Evolutionary conservation across 1,140 invertebrate species (phyloP), one percentile per base, ranked within the genome.

Genomic region (Caligus rogercresseyi): DNA sequence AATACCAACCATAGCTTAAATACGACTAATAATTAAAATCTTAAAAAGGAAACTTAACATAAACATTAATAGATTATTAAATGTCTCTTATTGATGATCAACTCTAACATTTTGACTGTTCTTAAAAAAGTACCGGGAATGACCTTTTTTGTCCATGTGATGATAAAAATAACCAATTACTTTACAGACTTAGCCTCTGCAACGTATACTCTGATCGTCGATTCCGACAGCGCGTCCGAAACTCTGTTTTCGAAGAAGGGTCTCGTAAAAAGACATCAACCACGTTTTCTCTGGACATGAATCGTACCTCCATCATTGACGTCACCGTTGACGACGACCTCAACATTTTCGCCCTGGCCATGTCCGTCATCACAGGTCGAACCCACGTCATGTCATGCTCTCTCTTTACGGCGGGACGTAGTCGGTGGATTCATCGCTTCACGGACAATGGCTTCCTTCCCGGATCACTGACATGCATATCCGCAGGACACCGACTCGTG

Each of bases 381-480:
- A 20, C 57, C n/a, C 57, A 60, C 26, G 57, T 60, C 1, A 60
- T 60, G 57, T 60, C 57, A 60, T 60, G 57, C 57, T 26, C 23
- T 2, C 57, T 60, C 25, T 60, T 60, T 25, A 31, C 53, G 53
- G n/a, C 13, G 21, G 53, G n/a, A 54, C 53, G 53, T 4, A 54
- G 21, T 18, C 23, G 26, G 2, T 60, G 57, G 57, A 43, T 60
- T 13, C 57, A 60, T 25, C 21, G 57, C 16, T 60, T 60, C 19
- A 24, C 57, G 2, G 57, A 60, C 20, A 20, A 60, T 60, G 31
- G 31, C n/a, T 60, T 60, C 24, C 16, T 19, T 16, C 25, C 26
- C 16, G 57, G 20, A 24, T 25, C 16, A 20, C 20, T 60, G 4
- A 60, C 24, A 11, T 60, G 57, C 23, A 60, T 60, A 14, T 14